Base-by-base conservation (phyloP, 1,140 invertebrate genomes). In the Diachasma alloeum region DNA sequence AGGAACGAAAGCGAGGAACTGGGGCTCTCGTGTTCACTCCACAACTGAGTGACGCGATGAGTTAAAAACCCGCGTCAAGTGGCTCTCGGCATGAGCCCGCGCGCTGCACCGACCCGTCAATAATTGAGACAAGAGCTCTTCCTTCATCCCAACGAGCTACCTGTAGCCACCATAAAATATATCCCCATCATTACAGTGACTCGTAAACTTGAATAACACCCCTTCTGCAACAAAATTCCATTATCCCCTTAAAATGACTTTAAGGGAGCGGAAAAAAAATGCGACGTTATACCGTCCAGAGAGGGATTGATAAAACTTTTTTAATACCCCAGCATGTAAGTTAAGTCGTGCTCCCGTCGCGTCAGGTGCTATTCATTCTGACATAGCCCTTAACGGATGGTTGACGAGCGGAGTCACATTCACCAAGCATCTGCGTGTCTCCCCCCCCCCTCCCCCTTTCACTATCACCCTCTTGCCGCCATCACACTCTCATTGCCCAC, bases 391-490 rank as follows among this genome's bases (percentile, higher is more conserved):
- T 68, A 36, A 68, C 66, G 26, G 66, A 68, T 39, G 10, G 59
- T 26, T 66, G 66, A 68, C 36, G 36, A 66, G 24, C n/a, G 31
- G 4, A 68, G 36, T 19, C 31, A 68, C 36, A 36, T 39, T 6
- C 59, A 19, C 8, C 8, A 19, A 63, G 59, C 59, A 24, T 26
- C 24, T 26, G 15, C 59, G 11, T 26, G 22, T 24, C 24, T 31
- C 22, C 2, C 24, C 19, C 22, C 2, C 24, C 19, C 24, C 19
- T 71, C 73, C 19, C 17, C 72, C 48, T 22, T 15, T 74, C 75
- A 66, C 56, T 72, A 39, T 70, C 42, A 46, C 59, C 78, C 76
- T 63, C n/a, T 15, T n/a, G n/a, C n/a, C n/a, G n/a, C n/a, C n/a
- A 26, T 63, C 59, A 46, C 24, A 15, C 4, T 76, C 74, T 53